Percentiles rank a stretch among this genome's conserved stretches.
Evolutionary conservation across 2,113 vertebrate genomes (phyloP).

Genomic region (Neoarius graeffei): DNA sequence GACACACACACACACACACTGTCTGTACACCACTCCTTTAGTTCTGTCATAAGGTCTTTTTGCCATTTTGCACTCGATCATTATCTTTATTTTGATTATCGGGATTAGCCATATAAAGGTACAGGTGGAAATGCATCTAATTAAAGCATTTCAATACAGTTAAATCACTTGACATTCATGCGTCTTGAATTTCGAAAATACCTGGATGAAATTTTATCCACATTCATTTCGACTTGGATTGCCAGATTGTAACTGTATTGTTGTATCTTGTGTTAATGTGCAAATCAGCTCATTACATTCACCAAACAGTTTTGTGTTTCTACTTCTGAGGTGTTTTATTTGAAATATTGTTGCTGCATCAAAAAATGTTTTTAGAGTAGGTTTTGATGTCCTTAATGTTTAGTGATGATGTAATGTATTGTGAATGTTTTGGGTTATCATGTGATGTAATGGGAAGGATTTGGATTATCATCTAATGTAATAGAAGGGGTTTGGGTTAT

Average conservation of each 20-base stretch:
- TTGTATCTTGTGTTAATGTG: background rate
- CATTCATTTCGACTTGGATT: background rate
- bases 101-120: background rate
- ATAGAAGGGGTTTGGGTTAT: background rate
- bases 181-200: background rate
- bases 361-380: background rate
- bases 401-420: background rate
- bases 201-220: background rate
- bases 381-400: background rate
- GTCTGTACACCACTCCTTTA: background rate
- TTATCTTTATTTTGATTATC: background rate
- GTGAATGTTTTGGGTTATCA: too few species aligned
- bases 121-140: background rate
- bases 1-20: constrained; percentile 9
- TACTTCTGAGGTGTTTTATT: background rate
- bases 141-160: background rate
- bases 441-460: background rate
- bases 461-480: background rate
- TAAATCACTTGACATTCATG: background rate
- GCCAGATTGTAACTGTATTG: background rate
- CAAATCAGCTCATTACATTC: background rate
- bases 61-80: background rate
- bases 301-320: background rate
- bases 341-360: background rate
- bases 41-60: background rate